Evolutionary conservation across 2,113 vertebrate genomes (phyloP), one percentile per base, ranked within the genome.

Genomic region (Stigmatopora nigra): DNA sequence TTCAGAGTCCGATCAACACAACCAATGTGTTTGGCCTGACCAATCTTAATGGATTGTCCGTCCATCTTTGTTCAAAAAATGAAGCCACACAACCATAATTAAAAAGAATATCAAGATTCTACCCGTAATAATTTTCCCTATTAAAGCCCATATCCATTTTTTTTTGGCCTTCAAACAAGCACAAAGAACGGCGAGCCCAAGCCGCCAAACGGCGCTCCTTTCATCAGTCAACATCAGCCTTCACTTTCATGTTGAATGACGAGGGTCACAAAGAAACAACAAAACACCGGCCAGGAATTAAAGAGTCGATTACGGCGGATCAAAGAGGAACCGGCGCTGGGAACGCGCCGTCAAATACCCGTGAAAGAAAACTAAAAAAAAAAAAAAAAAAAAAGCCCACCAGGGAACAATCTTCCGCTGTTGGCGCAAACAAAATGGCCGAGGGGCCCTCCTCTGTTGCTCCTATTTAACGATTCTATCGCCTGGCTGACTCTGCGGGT

Each of bases 381-480:
- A 41, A 41, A 41, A 77, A 83, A 61, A 41, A 41, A 41, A 77
- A 83, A 61, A 76, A 86, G 25, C 25, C 25, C 87, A 86, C 85
- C 85, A 87, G 86, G 86, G 85, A 81, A 82, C 82, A 84, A 87
- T 91, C 89, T 90, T 87, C 87, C 77, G 89, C 90, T 90, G 78
- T 77, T 68, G 89, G 90, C 88, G 93, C 90, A 93, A 93, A 93
- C 91, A 88, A 92, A 91, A 88, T 90, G 89, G 90, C 84, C 90
- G 85, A 87, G 75, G 90, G 89, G 91, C 41, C 90, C 83, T 87
- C 84, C 68, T 80, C 79, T 84, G 82, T 81, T 86, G 71, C 85
- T 81, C 87, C 87, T 84, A 86, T 79, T 82, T 84, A 88, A 76
- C 84, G 77, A 91, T 92, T 92, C 91, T 92, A 87, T 90, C 90